Conservation (phyloP, 2,888 invertebrate genomes). For the Calameuta pallipes region DNA sequence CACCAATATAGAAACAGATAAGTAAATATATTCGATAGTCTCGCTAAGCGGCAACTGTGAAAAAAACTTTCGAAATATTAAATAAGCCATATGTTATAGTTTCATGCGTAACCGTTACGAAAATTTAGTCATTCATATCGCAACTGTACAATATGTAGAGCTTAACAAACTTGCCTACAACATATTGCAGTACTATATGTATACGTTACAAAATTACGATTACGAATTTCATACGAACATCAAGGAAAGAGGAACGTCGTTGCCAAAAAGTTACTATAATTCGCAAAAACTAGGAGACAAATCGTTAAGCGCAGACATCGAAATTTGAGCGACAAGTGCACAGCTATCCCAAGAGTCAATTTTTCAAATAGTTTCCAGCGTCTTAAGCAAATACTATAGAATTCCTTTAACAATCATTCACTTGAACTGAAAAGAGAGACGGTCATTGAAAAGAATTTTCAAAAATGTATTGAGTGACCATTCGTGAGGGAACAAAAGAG, state of each 20-base stretch:
- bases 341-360: background rate
- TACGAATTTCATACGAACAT: background rate
- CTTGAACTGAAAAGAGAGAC: background rate
- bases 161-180: background rate
- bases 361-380: background rate
- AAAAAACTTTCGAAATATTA: background rate
- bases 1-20: background rate
- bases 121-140: too few relatives aligned
- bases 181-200: background rate
- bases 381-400: background rate
- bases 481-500: constrained; percentile 4
- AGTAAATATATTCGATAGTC: background rate
- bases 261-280: background rate
- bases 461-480: background rate
- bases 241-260: too few relatives aligned
- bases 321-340: background rate
- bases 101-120: background rate
- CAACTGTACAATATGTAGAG: background rate
- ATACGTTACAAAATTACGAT: background rate
- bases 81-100: background rate
- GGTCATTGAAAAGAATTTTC: background rate
- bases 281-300: background rate
- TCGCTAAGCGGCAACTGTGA: background rate
- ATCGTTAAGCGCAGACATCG: background rate
- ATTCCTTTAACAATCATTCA: background rate